These are phyloP conservation scores for Pachycephala philippinensis DNA, from an alignment of 2,113 vertebrate species.

Conservation along the genomic window DNA sequence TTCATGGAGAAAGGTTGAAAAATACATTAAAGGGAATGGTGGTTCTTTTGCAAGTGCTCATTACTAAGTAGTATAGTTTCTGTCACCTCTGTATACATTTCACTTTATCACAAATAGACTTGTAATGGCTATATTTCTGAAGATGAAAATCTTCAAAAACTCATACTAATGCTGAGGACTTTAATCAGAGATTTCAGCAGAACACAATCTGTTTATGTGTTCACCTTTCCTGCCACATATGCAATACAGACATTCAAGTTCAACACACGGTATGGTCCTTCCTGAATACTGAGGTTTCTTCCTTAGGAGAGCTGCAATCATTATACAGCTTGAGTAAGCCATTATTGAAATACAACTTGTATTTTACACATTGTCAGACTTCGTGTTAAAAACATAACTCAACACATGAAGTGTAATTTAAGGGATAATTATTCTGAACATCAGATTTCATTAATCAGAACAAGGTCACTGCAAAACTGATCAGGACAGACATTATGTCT, in stretches of 20 bases:
- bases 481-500: constrained; percentile 15
- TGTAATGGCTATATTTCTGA: background rate
- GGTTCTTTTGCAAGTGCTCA: background rate
- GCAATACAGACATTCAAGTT: background rate
- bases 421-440: background rate
- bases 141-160: background rate
- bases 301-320: background rate
- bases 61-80: background rate
- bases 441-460: constrained; percentile 15
- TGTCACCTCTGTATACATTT: background rate
- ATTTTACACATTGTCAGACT: constrained; percentile 10
- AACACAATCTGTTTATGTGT: background rate
- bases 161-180: background rate
- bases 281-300: background rate
- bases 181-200: background rate
- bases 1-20: background rate
- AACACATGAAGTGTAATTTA: background rate
- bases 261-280: background rate
- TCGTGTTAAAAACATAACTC: constrained; percentile 11
- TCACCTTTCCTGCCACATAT: background rate
- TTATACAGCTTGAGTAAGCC: background rate
- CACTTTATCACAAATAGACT: background rate
- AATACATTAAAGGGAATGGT: background rate
- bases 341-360: constrained; percentile 19
- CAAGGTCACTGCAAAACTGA: constrained; percentile 28